These are phyloP conservation scores for Semicossyphus pulcher DNA, from an alignment of 2,113 vertebrate species.

Conservation along the genomic window DNA sequence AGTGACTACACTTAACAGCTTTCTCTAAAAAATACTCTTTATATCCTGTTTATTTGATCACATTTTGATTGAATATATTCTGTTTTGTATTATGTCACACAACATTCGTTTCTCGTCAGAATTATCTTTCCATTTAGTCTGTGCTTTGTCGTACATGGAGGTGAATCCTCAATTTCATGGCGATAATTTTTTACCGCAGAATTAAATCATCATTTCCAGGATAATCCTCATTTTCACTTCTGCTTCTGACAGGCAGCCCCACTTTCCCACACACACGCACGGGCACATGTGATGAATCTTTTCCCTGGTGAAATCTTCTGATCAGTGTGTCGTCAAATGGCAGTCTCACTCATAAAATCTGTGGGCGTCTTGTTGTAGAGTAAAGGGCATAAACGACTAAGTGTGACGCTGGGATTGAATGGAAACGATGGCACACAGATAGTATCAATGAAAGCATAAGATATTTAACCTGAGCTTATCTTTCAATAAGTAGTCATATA, in stretches of 20 bases:
- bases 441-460: too few species aligned
- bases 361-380: background rate
- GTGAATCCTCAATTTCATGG: background rate
- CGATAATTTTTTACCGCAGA: background rate
- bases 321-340: constrained; percentile 8
- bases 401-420: too few species aligned
- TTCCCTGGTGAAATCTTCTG: background rate
- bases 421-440: too few species aligned
- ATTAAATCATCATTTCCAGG: background rate
- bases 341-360: constrained; percentile 19
- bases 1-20: too few species aligned
- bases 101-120: too few species aligned
- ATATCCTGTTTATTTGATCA: background rate
- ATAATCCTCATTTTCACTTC: constrained; percentile 49
- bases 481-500: too few species aligned
- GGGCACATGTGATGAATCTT: background rate
- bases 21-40: background rate
- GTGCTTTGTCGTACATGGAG: background rate
- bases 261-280: background rate
- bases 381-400: too few species aligned
- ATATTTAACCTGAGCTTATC: too few species aligned
- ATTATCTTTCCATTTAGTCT: too few species aligned
- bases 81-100: too few species aligned
- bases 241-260: constrained; percentile 40
- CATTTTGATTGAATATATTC: too few species aligned